phyloP scores from a whole-genome alignment of 2,113 vertebrate species.

The Gorilla gorilla region DNA sequence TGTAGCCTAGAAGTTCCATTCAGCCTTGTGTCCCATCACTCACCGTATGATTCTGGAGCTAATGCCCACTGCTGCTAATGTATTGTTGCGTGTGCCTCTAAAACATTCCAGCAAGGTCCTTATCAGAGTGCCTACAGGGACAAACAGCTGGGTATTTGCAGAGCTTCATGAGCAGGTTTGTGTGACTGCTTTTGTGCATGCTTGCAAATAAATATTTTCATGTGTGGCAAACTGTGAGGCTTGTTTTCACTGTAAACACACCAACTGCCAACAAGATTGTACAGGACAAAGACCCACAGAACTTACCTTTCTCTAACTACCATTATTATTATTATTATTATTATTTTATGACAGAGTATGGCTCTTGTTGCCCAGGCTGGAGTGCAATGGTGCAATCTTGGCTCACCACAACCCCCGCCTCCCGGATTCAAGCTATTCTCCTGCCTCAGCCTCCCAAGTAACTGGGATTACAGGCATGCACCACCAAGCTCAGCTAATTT shows the following conservation, averaged over 20 bases:
- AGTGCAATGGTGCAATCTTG: too few species aligned
- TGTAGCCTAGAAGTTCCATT: neutral
- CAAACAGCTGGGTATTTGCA: neutral
- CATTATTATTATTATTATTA: neutral
- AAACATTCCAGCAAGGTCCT: neutral
- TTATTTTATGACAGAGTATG: too few species aligned
- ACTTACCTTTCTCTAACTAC: neutral
- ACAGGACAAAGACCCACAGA: neutral
- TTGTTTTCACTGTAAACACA: constrained; percentile 13
- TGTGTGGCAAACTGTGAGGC: neutral
- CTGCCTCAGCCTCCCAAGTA: too few species aligned
- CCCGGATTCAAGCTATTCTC: too few species aligned
- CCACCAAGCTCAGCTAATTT: too few species aligned
- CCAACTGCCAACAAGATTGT: neutral
- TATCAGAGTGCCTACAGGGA: neutral
- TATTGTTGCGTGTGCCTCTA: neutral
- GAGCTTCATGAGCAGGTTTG: neutral
- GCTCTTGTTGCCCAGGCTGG: too few species aligned
- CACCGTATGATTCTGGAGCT: neutral
- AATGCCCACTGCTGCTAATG: too few species aligned
- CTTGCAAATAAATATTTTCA: neutral
- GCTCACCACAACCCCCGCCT: too few species aligned
- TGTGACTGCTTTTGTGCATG: neutral
- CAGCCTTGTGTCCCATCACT: neutral
- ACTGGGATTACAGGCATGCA: too few species aligned